These are phyloP conservation scores for Cataglyphis cursor DNA, from an alignment of 2,888 invertebrate species.

Conservation along the genomic window DNA sequence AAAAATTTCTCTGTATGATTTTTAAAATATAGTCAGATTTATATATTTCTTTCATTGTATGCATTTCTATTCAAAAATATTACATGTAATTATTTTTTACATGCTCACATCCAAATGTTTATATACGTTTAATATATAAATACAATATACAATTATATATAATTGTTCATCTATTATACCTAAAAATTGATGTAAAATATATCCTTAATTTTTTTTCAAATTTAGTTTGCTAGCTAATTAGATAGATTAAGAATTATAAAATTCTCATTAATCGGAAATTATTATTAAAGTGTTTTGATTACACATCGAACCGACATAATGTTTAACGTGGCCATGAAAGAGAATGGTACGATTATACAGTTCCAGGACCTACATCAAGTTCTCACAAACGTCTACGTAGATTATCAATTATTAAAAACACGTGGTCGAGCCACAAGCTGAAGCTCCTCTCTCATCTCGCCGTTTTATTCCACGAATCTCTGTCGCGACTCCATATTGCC, in stretches of 20 bases:
- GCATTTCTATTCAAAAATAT: constrained; percentile 2
- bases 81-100: neutral
- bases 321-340: constrained; percentile 54
- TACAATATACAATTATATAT: neutral
- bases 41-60: neutral
- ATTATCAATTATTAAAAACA: constrained; percentile 85
- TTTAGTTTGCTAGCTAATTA: neutral
- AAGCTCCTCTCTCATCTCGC: constrained; percentile 80
- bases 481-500: constrained; percentile 64
- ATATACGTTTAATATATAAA: neutral
- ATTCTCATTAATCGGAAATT: neutral
- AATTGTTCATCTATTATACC: neutral
- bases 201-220: neutral
- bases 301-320: constrained; percentile 49
- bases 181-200: neutral
- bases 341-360: constrained; percentile 83
- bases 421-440: constrained; percentile 60
- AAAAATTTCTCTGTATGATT: neutral
- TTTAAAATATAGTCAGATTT: neutral
- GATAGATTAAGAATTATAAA: neutral
- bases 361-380: constrained; percentile 78
- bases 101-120: neutral
- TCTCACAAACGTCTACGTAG: constrained; percentile 80
- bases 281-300: constrained; percentile 45
- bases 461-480: constrained; percentile 81